Evolutionary conservation across 2,888 invertebrate genomes (phyloP).

Genomic region (Elysia crispata): DNA sequence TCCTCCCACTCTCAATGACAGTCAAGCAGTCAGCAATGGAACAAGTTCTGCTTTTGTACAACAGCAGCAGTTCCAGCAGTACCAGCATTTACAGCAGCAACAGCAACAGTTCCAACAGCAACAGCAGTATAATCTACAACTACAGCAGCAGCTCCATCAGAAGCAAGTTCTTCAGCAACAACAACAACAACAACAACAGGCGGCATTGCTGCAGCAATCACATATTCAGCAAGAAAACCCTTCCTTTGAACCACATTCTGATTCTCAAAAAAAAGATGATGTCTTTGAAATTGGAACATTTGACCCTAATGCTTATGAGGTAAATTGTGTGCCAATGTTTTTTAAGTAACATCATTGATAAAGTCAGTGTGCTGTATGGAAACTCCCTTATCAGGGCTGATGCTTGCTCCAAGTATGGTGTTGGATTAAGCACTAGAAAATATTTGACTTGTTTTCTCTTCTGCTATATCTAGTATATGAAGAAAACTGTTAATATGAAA

Average conservation of each 20-base stretch:
- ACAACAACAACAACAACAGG: slow-evolving; percentile 24
- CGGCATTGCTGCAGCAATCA: slow-evolving; percentile 25
- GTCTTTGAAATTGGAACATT: slow-evolving; percentile 50
- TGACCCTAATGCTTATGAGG: slow-evolving; percentile 48
- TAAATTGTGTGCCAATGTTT: not conserved
- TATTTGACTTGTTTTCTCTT: no score
- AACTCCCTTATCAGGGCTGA: no score
- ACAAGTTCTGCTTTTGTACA: slow-evolving; percentile 12
- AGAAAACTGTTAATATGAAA: no score
- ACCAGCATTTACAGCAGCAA: slow-evolving; percentile 28
- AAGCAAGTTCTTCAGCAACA: slow-evolving; percentile 11
- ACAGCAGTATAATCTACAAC: slow-evolving; percentile 29
- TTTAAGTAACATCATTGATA: no score
- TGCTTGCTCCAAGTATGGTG: no score
- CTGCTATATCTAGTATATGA: no score
- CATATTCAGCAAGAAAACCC: slow-evolving; percentile 6
- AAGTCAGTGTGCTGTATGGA: no score
- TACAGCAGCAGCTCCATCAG: slow-evolving; percentile 18
- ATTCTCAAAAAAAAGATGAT: not conserved
- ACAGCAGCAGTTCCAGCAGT: slow-evolving; percentile 25
- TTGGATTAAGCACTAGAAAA: no score
- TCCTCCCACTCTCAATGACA: slow-evolving; percentile 31
- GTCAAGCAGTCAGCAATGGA: slow-evolving; percentile 47
- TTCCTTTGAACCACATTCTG: not conserved
- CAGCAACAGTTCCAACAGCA: slow-evolving; percentile 15